Percentiles rank a stretch among this genome's conserved stretches.
These are phyloP conservation scores for Gorsachius magnificus DNA, from an alignment of 2,797 vertebrate genomes.

Conservation along the genomic window DNA sequence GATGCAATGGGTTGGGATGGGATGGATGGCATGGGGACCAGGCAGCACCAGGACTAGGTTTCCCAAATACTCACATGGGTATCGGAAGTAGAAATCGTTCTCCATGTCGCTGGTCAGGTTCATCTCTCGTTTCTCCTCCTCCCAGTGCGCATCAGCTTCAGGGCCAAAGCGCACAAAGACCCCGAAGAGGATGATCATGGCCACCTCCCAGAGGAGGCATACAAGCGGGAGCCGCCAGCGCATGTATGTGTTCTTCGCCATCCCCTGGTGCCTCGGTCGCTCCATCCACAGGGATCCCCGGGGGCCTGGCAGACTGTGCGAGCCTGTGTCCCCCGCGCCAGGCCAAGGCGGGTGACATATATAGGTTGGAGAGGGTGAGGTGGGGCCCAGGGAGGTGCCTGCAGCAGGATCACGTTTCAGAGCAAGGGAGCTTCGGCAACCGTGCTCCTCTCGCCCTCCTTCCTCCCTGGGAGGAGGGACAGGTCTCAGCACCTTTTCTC, in stretches of 20 bases:
- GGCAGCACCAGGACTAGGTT: neutral
- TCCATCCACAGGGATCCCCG: neutral
- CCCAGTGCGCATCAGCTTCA: slow-evolving; percentile 82
- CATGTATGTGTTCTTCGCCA: slow-evolving; percentile 84
- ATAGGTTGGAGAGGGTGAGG: neutral
- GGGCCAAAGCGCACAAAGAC: slow-evolving; percentile 87
- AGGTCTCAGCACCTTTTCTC: neutral
- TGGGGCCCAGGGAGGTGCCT: slow-evolving; percentile 63
- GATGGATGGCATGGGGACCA: neutral
- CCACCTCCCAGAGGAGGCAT: slow-evolving; percentile 87
- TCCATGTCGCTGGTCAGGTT: slow-evolving; percentile 85
- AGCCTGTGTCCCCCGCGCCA: rapidly evolving
- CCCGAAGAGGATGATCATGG: slow-evolving; percentile 91
- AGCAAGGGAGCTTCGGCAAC: neutral
- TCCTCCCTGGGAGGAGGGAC: neutral
- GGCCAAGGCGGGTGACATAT: neutral
- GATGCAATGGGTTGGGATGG: neutral
- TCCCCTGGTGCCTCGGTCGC: neutral
- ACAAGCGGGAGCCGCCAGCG: slow-evolving; percentile 84
- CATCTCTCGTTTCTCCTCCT: neutral
- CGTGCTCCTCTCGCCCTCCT: neutral
- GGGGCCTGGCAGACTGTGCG: rapidly evolving
- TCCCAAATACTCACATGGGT: slow-evolving; percentile 88
- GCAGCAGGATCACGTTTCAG: slow-evolving; percentile 32
- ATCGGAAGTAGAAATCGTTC: slow-evolving; percentile 97